Conservation (phyloP, 2,888 invertebrate genomes). For the Ophion obscuratus region DNA sequence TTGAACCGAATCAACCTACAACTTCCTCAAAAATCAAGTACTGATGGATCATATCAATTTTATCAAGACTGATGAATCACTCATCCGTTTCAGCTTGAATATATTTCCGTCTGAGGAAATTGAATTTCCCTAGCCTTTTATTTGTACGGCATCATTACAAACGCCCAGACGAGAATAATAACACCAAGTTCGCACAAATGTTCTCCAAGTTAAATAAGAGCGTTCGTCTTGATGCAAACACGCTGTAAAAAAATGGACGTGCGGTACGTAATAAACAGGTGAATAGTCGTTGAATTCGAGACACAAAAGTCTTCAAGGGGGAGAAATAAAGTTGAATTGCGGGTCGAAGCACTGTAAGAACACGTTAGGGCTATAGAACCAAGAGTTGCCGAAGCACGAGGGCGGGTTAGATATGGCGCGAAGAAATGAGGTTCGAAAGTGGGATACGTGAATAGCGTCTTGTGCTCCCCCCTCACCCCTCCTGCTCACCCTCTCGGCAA, state of each 20-base stretch:
- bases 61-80: background rate
- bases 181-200: background rate
- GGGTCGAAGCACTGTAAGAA: slow-evolving; percentile 53
- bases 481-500: slow-evolving; percentile 73
- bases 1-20: background rate
- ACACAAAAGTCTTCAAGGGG: slow-evolving; percentile 2
- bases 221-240: background rate
- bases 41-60: background rate
- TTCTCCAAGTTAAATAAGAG: background rate
- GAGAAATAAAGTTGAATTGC: slow-evolving; percentile 54
- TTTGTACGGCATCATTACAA: background rate
- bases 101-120: background rate
- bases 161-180: background rate
- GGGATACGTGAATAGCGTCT: slow-evolving; percentile 80
- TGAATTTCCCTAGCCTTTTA: background rate
- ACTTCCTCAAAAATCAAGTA: background rate
- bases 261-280: background rate
- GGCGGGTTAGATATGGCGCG: slow-evolving; percentile 63
- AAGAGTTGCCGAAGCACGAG: slow-evolving; percentile 44
- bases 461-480: slow-evolving; percentile 13
- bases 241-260: background rate
- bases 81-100: background rate
- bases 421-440: slow-evolving; percentile 82
- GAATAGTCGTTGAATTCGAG: slow-evolving; percentile 45
- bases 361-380: slow-evolving; percentile 42